A percentile compares a stretch with the other conserved stretches of the same genome.
These are phyloP conservation scores for Cataglyphis albicans DNA, from an alignment of 2,888 invertebrate species.

Conservation along the genomic window DNA sequence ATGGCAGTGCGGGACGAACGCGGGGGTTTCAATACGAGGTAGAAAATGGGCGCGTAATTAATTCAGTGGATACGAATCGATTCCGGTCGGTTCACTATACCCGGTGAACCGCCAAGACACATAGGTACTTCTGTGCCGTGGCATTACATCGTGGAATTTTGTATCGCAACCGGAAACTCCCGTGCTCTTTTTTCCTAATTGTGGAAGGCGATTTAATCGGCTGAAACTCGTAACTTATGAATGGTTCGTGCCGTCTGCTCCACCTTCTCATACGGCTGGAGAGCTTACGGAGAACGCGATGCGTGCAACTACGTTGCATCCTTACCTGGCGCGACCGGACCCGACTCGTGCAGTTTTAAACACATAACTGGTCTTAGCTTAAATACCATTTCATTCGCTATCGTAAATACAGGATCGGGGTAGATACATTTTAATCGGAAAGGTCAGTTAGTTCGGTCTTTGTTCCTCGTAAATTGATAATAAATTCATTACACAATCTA, in stretches of 20 bases:
- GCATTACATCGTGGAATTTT: slow-evolving; percentile 58
- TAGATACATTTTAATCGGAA: slow-evolving; percentile 27
- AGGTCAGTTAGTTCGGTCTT: neutral
- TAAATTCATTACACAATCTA: neutral
- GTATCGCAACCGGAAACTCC: slow-evolving; percentile 16
- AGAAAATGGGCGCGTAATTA: slow-evolving; percentile 78
- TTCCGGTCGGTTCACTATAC: slow-evolving; percentile 63
- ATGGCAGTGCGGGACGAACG: slow-evolving; percentile 37
- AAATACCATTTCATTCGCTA: slow-evolving; percentile 28
- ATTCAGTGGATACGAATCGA: slow-evolving; percentile 77
- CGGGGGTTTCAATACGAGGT: slow-evolving; percentile 69
- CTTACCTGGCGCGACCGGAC: neutral
- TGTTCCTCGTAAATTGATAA: neutral
- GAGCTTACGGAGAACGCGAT: slow-evolving; percentile 24
- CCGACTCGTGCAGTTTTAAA: slow-evolving; percentile 59
- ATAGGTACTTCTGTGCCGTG: slow-evolving; percentile 56
- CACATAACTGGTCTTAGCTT: slow-evolving; percentile 46
- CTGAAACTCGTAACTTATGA: slow-evolving; percentile 68
- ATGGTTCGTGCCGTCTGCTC: slow-evolving; percentile 64
- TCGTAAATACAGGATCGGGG: slow-evolving; percentile 11
- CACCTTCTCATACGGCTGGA: slow-evolving; percentile 19
- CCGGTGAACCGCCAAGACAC: slow-evolving; percentile 64
- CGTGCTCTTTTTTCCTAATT: slow-evolving; percentile 67
- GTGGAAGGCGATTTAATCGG: slow-evolving; percentile 68
- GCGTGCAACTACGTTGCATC: slow-evolving; percentile 7